These are phyloP conservation scores for Drosophila persimilis DNA, from an alignment of 1,140 invertebrate species.

Conservation along the genomic window DNA sequence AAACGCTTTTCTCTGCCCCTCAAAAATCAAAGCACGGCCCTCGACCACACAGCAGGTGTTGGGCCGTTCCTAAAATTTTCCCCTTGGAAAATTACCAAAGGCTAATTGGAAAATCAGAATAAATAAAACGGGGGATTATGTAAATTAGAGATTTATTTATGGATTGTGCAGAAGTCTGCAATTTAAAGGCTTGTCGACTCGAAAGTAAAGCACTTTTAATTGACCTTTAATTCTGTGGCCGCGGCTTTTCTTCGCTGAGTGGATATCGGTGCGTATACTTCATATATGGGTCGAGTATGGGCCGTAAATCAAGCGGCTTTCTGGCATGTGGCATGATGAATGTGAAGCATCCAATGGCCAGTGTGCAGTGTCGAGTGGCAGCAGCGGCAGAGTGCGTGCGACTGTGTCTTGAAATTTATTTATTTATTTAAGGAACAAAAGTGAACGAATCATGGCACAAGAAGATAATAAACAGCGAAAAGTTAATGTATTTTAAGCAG, in stretches of 20 bases:
- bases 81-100: conserved; percentile 3
- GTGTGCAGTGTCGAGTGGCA: conserved; percentile 12
- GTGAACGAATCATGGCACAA: conserved; percentile 18
- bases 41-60: conserved; percentile 30
- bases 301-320: conserved; percentile 21
- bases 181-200: conserved; percentile 4
- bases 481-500: too few relatives aligned
- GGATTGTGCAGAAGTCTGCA: not conserved
- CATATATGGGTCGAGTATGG: conserved; percentile 15
- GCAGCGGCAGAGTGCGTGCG: not conserved
- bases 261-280: conserved; percentile 36
- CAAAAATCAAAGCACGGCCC: conserved; percentile 49
- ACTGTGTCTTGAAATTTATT: conserved; percentile 13
- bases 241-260: too few relatives aligned
- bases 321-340: conserved; percentile 25
- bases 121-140: conserved; percentile 27
- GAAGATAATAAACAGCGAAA: not conserved
- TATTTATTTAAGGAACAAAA: conserved; percentile 14
- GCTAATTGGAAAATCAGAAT: conserved; percentile 39
- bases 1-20: conserved; percentile 14
- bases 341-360: conserved; percentile 13
- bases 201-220: conserved; percentile 2
- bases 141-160: conserved; percentile 3
- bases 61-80: not conserved
- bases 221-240: not conserved